Evolutionary conservation across 2,797 vertebrate species (phyloP).

Genomic region (Pipistrellus kuhlii): DNA sequence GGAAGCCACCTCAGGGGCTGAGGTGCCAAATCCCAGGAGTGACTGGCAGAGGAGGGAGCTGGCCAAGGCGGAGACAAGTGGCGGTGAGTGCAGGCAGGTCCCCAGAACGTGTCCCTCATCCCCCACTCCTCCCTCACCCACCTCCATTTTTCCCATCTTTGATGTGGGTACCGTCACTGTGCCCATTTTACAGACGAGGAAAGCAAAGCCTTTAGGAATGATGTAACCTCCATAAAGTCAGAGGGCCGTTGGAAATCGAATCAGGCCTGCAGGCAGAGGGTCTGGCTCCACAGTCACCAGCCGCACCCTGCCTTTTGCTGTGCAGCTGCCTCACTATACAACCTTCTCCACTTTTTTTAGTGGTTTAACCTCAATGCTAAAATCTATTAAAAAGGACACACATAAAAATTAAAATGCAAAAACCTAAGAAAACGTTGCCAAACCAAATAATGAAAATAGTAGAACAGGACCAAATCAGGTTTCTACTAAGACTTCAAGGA

Average conservation of each 20-base stretch:
- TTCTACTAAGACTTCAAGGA: conserved; percentile 4
- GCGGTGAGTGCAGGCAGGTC: background rate
- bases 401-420: background rate
- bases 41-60: background rate
- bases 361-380: background rate
- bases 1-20: background rate
- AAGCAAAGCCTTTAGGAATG: background rate
- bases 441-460: conserved; percentile 43
- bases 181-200: background rate
- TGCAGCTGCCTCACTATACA: too few relatives aligned
- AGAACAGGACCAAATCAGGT: background rate
- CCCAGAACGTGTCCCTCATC: background rate
- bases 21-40: background rate
- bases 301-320: background rate
- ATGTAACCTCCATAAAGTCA: background rate
- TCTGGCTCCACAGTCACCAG: background rate
- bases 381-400: background rate
- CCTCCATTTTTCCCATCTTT: background rate
- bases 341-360: background rate
- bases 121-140: background rate
- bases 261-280: background rate
- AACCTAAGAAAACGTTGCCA: conserved; percentile 2
- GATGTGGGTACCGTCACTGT: background rate
- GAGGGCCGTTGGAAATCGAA: background rate
- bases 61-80: background rate